These are phyloP conservation scores for Sphaeridia pumilis DNA, from an alignment of 2,888 invertebrate genomes.

Conservation along the genomic window DNA sequence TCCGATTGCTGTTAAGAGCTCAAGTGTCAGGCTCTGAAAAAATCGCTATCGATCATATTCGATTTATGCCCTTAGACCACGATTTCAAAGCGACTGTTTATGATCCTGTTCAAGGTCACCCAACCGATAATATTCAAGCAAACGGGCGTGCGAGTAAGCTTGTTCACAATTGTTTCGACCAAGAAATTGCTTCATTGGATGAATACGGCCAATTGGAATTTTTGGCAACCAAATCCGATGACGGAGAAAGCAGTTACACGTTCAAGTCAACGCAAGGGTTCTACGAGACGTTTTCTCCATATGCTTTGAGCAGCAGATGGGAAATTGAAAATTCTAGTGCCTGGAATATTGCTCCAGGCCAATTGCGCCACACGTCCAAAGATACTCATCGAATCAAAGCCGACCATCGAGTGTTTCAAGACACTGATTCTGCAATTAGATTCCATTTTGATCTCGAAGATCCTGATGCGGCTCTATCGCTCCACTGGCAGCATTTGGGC, in stretches of 20 bases:
- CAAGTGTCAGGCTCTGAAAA: background rate
- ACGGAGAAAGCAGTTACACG: background rate
- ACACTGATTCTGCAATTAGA: background rate
- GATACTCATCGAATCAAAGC: background rate
- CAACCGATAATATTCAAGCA: background rate
- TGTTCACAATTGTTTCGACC: background rate
- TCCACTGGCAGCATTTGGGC: background rate
- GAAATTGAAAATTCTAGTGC: background rate
- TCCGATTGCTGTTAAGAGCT: background rate
- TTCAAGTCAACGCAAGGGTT: background rate
- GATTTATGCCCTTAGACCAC: slow-evolving; percentile 6
- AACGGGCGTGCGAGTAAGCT: slow-evolving; percentile 1
- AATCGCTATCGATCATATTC: slow-evolving; percentile 11
- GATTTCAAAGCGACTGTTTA: slow-evolving; percentile 2
- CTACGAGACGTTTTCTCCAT: background rate
- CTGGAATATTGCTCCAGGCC: background rate
- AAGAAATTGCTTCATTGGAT: background rate
- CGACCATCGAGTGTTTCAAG: background rate
- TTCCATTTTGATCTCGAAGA: background rate
- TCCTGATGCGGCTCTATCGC: background rate
- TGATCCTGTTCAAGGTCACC: background rate
- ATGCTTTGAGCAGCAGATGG: background rate
- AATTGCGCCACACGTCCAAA: background rate
- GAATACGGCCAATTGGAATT: no score
- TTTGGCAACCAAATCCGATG: background rate